These are phyloP conservation scores for Cheirogaleus medius DNA, from an alignment of 2,113 vertebrate species.

Conservation along the genomic window DNA sequence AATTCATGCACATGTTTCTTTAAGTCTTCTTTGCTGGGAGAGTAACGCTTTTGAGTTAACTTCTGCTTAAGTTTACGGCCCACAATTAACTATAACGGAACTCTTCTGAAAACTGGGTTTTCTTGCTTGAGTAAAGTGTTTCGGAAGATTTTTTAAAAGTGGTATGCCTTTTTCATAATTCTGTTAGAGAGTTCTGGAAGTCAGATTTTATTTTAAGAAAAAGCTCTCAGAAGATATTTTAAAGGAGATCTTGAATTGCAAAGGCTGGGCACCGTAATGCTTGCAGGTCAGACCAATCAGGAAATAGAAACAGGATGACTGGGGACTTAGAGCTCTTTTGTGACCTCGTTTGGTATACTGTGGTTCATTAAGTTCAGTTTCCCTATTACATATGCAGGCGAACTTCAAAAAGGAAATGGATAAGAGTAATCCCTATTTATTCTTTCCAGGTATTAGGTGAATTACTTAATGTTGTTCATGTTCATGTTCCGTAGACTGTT, in stretches of 20 bases:
- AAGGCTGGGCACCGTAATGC: slow-evolving; percentile 32
- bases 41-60: background rate
- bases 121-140: background rate
- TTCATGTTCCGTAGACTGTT: background rate
- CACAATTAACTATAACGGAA: slow-evolving; percentile 32
- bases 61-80: background rate
- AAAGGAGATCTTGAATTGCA: slow-evolving; percentile 22
- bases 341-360: slow-evolving; percentile 75
- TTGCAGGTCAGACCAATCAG: slow-evolving; percentile 68
- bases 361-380: slow-evolving; percentile 65
- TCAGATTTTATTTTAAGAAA: slow-evolving; percentile 32
- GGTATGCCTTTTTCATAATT: background rate
- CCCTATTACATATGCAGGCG: background rate
- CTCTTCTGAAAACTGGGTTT: slow-evolving; percentile 27
- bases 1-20: background rate
- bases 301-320: slow-evolving; percentile 67
- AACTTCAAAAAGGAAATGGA: slow-evolving; percentile 33
- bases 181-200: slow-evolving; percentile 9
- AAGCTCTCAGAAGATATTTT: slow-evolving; percentile 52
- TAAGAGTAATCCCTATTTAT: background rate
- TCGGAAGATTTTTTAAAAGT: background rate
- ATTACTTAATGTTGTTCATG: slow-evolving; percentile 16
- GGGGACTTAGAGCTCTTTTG: slow-evolving; percentile 56
- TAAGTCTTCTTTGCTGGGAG: background rate
- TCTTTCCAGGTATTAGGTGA: background rate